phyloP scores from a whole-genome alignment of 2,888 invertebrate species.

The Neoascia interrupta region DNA sequence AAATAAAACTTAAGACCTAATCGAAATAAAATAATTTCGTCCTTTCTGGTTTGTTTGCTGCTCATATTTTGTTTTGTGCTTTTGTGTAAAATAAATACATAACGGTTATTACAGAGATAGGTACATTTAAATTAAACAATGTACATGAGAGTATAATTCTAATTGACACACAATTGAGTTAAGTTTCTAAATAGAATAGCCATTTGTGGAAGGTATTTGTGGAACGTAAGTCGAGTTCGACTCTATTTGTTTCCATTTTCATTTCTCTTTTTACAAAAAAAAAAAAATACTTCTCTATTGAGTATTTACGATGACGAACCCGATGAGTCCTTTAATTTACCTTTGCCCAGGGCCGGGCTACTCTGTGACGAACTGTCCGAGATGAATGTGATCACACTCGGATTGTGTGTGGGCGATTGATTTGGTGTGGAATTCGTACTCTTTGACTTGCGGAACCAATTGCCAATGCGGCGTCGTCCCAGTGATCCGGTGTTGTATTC shows the following conservation, averaged over 20 bases:
- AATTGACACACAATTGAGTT: slow-evolving; percentile 58
- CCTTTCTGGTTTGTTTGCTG: slow-evolving; percentile 44
- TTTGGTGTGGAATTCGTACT: slow-evolving; percentile 79
- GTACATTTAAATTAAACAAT: slow-evolving; percentile 41
- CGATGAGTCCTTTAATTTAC: slow-evolving; percentile 59
- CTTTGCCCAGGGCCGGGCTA: slow-evolving; percentile 71
- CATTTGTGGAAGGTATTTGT: slow-evolving; percentile 12
- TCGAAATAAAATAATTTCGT: background rate
- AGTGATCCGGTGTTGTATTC: slow-evolving; percentile 77
- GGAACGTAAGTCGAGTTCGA: slow-evolving; percentile 45
- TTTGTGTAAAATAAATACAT: slow-evolving; percentile 43
- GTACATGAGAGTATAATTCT: slow-evolving; percentile 30
- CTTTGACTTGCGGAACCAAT: slow-evolving; percentile 80
- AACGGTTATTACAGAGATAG: background rate
- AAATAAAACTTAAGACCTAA: slow-evolving; percentile 7
- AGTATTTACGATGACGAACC: slow-evolving; percentile 62
- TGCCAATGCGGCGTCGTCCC: slow-evolving; percentile 78
- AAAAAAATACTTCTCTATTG: background rate
- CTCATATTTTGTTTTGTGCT: slow-evolving; percentile 44
- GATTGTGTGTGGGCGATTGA: slow-evolving; percentile 79
- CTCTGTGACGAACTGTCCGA: slow-evolving; percentile 71
- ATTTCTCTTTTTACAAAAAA: too few relatives aligned
- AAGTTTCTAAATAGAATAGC: background rate
- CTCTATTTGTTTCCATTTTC: slow-evolving; percentile 15
- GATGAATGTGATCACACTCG: slow-evolving; percentile 69